Conservation (phyloP, 37 sponge, comb jelly and placozoan genomes). For the Agelas oroides region DNA sequence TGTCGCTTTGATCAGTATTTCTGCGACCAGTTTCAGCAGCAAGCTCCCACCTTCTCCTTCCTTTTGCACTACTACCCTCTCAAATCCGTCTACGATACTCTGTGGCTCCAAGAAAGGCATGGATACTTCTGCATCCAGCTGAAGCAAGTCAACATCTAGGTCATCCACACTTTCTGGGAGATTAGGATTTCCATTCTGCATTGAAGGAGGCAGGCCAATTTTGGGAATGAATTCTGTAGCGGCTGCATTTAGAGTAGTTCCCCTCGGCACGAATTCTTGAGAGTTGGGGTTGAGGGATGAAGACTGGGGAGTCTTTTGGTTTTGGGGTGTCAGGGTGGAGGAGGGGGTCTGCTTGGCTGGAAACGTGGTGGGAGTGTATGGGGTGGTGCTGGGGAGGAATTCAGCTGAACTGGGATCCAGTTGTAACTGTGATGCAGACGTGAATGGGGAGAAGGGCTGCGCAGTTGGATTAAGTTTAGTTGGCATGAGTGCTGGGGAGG, state of each 20-base stretch:
- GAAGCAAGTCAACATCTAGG: neutral
- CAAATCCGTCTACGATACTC: conserved; percentile 25
- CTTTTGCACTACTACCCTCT: neutral
- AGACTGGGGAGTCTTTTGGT: neutral
- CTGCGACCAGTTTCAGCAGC: conserved; percentile 11
- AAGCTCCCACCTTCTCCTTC: neutral
- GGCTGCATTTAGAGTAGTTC: neutral
- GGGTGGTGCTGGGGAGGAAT: too few species aligned
- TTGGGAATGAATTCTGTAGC: conserved; percentile 32
- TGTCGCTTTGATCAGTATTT: conserved; percentile 26
- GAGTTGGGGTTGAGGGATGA: conserved; percentile 25
- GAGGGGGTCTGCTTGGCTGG: neutral
- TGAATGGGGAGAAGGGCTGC: conserved; percentile 3
- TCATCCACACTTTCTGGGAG: neutral
- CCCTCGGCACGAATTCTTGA: conserved; percentile 16
- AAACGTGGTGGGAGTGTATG: neutral
- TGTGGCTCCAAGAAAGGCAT: neutral
- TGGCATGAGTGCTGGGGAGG: neutral
- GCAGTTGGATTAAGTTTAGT: conserved; percentile 30
- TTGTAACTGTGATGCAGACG: neutral
- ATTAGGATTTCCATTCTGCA: conserved; percentile 11
- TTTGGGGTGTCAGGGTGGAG: neutral
- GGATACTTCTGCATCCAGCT: neutral
- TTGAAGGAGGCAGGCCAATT: neutral
- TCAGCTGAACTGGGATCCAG: neutral